phyloP scores from a whole-genome alignment of 2,797 vertebrate genomes.

The Champsocephalus gunnari region DNA sequence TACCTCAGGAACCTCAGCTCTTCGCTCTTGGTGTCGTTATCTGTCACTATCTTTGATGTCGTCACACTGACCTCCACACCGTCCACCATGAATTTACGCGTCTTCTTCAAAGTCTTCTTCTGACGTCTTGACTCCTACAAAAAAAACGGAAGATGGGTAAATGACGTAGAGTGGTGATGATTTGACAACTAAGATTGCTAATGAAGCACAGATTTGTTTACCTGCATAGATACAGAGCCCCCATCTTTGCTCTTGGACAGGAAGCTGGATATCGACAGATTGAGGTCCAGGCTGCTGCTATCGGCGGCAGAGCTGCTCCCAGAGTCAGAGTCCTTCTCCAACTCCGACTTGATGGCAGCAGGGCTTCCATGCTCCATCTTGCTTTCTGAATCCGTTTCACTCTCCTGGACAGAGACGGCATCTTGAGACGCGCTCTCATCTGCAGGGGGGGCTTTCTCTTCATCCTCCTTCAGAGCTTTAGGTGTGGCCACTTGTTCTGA shows the following conservation, averaged over 20 bases:
- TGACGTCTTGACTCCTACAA: conserved; percentile 92
- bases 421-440: conserved; percentile 64
- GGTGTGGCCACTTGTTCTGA: conserved; percentile 46
- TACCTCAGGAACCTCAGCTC: conserved; percentile 96
- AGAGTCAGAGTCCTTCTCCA: conserved; percentile 94
- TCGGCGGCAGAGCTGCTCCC: conserved; percentile 94
- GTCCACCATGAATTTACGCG: conserved; percentile 97
- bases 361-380: conserved; percentile 78
- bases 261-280: conserved; percentile 97
- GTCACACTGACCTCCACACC: conserved; percentile 99
- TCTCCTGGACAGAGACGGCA: conserved; percentile 64
- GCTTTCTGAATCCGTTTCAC: conserved; percentile 70
- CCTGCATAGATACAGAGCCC: conserved; percentile 95
- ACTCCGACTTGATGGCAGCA: conserved; percentile 78
- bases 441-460: conserved; percentile 35
- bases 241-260: conserved; percentile 94
- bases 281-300: conserved; percentile 95
- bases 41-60: conserved; percentile 97
- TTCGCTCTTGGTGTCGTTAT: conserved; percentile 95
- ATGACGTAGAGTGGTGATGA: background rate
- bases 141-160: conserved; percentile 3
- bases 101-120: conserved; percentile 99
- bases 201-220: conserved; percentile 50
- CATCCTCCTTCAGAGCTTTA: conserved; percentile 57
- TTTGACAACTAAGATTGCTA: background rate